phyloP scores from a whole-genome alignment of 2,113 vertebrate species.

The Pongo abelii region DNA sequence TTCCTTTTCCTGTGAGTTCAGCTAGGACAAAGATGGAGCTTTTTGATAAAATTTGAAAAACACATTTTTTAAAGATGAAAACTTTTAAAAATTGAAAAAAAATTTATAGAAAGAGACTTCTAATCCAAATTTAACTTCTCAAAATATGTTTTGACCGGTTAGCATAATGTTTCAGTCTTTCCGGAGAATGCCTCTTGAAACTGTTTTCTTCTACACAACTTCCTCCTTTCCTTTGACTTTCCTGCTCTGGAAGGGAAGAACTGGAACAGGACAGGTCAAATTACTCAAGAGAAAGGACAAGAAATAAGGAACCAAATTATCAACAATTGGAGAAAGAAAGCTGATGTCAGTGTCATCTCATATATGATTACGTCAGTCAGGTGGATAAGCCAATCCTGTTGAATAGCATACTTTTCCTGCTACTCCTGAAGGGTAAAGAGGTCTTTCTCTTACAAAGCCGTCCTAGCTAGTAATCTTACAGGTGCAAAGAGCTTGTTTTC shows the following conservation, averaged over 20 bases:
- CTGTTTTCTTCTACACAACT: not conserved
- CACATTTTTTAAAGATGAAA: not conserved
- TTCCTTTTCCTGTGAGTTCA: not conserved
- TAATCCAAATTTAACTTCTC: not conserved
- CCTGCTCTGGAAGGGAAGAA: not conserved
- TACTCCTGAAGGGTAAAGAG: not conserved
- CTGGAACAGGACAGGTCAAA: not conserved
- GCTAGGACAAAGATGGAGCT: not conserved
- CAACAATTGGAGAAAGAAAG: not conserved
- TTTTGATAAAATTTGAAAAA: not conserved
- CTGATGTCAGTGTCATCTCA: not conserved
- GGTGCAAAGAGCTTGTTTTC: not conserved
- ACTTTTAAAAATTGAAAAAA: not conserved
- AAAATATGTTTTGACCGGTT: not conserved
- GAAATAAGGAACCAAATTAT: not conserved
- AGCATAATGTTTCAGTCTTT: not conserved
- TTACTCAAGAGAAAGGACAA: not conserved
- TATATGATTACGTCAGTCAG: not conserved
- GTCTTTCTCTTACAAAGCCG: not conserved
- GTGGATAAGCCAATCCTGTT: not conserved
- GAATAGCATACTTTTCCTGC: not conserved
- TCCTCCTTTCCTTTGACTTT: not conserved
- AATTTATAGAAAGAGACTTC: not conserved
- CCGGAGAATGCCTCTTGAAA: not conserved
- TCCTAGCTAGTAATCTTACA: not conserved